A percentile compares a stretch with the other conserved stretches of the same genome.
Evolutionary conservation across 1,140 invertebrate species (phyloP).

Genomic region (Galleria mellonella): DNA sequence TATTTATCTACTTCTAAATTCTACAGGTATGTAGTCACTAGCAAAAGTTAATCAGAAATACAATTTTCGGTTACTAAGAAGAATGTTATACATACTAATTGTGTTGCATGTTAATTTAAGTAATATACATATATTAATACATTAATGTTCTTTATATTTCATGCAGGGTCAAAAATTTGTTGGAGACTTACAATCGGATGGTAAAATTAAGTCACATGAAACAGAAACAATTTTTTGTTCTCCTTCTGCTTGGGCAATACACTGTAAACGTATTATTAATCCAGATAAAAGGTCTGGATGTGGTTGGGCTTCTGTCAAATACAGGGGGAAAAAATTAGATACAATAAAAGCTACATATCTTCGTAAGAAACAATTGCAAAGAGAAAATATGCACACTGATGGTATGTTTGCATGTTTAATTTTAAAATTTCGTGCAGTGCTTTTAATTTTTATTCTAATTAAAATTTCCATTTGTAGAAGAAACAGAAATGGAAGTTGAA

Average conservation of each 20-base stretch:
- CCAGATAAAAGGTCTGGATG: constrained; percentile 93
- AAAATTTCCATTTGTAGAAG: constrained; percentile 40
- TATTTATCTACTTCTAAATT: too few species aligned
- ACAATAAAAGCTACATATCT: constrained; percentile 91
- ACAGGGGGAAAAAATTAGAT: constrained; percentile 89
- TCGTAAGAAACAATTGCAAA: constrained; percentile 79
- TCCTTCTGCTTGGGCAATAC: constrained; percentile 94
- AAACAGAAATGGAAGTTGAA: constrained; percentile 76
- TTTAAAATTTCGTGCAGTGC: constrained; percentile 6
- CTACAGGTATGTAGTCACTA: too few species aligned
- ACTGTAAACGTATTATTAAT: constrained; percentile 93
- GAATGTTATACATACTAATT: too few species aligned
- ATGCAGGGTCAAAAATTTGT: constrained; percentile 90
- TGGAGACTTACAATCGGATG: constrained; percentile 88
- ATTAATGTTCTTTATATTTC: constrained; percentile 28
- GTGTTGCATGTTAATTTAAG: too few species aligned
- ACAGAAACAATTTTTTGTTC: constrained; percentile 90
- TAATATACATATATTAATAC: too few species aligned
- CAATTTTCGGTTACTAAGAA: too few species aligned
- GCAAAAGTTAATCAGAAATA: too few species aligned
- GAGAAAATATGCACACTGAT: constrained; percentile 70
- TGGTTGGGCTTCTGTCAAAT: constrained; percentile 91
- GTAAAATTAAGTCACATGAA: constrained; percentile 92
- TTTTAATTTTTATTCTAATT: constrained; percentile 2
- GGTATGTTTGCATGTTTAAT: constrained; percentile 14